Evolutionary conservation across 2,113 vertebrate genomes (phyloP), one percentile per base, ranked within the genome.

Genomic region (Phylloscopus trochiloides): DNA sequence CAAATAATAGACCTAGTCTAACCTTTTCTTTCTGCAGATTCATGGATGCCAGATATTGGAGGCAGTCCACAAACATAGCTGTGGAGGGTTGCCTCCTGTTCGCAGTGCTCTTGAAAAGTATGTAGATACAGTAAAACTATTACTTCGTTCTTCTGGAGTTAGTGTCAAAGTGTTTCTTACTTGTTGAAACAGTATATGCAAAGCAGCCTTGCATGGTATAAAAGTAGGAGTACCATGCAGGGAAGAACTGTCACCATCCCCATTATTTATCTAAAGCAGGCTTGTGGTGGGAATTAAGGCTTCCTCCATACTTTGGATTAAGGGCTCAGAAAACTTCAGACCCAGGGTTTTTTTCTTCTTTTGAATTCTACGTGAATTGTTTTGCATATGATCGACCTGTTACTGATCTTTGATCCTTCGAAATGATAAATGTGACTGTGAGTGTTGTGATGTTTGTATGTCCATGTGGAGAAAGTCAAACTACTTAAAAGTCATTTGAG

Each of bases 31-130:
- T 85, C 40, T 91, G 88, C 91, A 99, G 99, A 99, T 99, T 96
- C 99, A 99, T 59, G 99, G 99, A 70, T 99, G 99, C 96, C 99
- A 99, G 89, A 99, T 99, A 94, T 86, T 99, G 98, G 99, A 99
- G 98, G 99, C 98, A 8, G 98, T 99, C 72, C 98, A 99, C 97
- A 99, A 99, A 91, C 98, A 99, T 71, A 99, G 99, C 96, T 99
- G 99, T 96, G 99, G 99, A 32, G 99, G 99, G 3, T 94, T 99
- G 90, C 99, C 99, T 77, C 99, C 99, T 72, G 99, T 99, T 38
- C 99, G 99, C 59, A 98, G 98, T 95, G 99, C 99, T 57, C 97
- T 99, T 38, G 99, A 99, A 93, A 99, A 99, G 99, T 99, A 98
- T 91, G 99, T 52, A 32, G 48, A 83, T 65, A 42, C 32, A 68